Percentiles rank a stretch among this genome's conserved stretches.
Evolutionary conservation across 1,140 invertebrate genomes (phyloP).

Genomic region (Listronotus oregonensis): DNA sequence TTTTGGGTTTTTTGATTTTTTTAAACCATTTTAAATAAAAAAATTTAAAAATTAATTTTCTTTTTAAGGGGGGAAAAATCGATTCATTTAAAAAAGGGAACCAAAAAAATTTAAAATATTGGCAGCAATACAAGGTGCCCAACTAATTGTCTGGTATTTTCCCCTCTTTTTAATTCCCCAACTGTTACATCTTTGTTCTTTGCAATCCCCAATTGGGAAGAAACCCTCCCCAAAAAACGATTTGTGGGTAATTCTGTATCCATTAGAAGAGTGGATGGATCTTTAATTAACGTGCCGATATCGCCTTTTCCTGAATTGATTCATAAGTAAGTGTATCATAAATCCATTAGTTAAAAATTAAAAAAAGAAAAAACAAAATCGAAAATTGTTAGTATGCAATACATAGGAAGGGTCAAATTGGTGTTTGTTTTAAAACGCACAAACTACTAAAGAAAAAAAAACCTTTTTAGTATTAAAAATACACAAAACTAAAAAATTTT

Average conservation of each 20-base stretch:
- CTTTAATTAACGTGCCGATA: slow-evolving; percentile 61
- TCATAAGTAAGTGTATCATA: slow-evolving; percentile 38
- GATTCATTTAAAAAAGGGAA: slow-evolving; percentile 82
- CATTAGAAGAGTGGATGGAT: slow-evolving; percentile 62
- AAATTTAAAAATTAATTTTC: too few species aligned
- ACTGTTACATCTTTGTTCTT: slow-evolving; percentile 61
- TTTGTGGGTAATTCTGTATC: slow-evolving; percentile 79
- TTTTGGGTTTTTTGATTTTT: too few species aligned
- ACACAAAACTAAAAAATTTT: too few species aligned
- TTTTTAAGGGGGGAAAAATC: slow-evolving; percentile 71
- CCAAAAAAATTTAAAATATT: slow-evolving; percentile 83
- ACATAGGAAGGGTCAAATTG: too few species aligned
- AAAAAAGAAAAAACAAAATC: too few species aligned
- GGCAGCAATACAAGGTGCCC: slow-evolving; percentile 80
- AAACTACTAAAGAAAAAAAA: too few species aligned
- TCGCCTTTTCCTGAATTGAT: slow-evolving; percentile 62
- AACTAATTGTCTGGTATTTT: slow-evolving; percentile 85
- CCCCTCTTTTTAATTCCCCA: slow-evolving; percentile 84
- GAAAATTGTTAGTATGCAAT: too few species aligned
- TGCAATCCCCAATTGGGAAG: slow-evolving; percentile 73
- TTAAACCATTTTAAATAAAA: too few species aligned
- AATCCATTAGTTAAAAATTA: too few species aligned
- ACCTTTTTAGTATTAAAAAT: too few species aligned
- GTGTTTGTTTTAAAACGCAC: too few species aligned
- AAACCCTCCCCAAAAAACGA: slow-evolving; percentile 75